These are phyloP conservation scores for Craseonycteris thonglongyai DNA, from an alignment of 2,113 vertebrate species.

Conservation along the genomic window DNA sequence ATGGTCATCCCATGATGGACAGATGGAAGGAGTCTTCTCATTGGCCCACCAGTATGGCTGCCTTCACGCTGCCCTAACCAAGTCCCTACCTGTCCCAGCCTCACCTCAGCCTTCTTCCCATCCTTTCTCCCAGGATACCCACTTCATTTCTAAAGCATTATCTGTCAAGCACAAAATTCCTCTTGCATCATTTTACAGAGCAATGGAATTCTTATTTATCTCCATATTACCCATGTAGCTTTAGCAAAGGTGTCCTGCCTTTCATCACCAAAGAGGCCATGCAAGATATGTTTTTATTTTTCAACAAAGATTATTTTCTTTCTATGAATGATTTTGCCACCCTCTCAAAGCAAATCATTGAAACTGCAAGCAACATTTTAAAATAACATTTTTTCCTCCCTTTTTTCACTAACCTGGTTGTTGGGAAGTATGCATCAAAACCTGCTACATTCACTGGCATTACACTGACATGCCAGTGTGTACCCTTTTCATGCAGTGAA, in stretches of 20 bases:
- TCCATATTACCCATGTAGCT: background rate
- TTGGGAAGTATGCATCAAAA: background rate
- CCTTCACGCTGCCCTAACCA: fast-evolving
- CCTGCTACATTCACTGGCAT: background rate
- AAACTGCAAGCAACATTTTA: background rate
- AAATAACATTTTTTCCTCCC: background rate
- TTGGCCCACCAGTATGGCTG: fast-evolving
- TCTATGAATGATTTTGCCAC: background rate
- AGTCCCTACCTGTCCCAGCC: fast-evolving
- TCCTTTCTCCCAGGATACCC: background rate
- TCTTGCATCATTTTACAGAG: background rate
- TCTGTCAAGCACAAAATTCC: background rate
- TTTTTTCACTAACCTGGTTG: background rate
- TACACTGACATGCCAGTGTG: too few species aligned
- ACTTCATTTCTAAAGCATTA: background rate
- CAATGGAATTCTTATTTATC: background rate
- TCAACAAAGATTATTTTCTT: background rate
- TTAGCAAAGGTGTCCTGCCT: background rate
- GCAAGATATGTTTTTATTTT: background rate
- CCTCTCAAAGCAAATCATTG: background rate
- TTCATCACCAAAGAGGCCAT: background rate
- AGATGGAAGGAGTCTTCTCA: background rate
- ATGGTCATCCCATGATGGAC: too few species aligned
- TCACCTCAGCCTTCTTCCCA: background rate
- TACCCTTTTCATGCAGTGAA: background rate